Conservation (phyloP, 2,113 vertebrate genomes). For the Passer domesticus region DNA sequence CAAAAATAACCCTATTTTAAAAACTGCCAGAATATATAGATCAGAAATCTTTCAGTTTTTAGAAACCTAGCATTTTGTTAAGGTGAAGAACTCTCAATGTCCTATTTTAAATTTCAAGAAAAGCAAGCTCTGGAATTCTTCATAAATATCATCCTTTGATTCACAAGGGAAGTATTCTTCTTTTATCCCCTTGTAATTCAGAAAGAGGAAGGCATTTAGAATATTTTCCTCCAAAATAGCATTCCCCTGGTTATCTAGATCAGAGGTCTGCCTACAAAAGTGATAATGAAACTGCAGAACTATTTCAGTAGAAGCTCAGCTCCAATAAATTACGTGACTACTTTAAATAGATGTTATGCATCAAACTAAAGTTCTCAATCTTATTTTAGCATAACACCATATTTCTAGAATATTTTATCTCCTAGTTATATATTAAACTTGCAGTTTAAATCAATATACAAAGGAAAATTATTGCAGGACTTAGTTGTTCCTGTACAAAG, state of each 20-base stretch:
- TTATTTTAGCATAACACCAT: neutral
- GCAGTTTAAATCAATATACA: neutral
- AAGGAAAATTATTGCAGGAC: neutral
- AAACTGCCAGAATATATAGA: neutral
- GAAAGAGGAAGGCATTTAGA: neutral
- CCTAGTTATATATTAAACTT: neutral
- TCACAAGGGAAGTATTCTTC: neutral
- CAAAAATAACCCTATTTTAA: conserved; percentile 1
- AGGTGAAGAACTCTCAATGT: neutral
- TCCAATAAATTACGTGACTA: neutral
- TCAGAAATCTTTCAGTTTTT: neutral
- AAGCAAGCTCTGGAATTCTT: neutral
- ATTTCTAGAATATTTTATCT: neutral
- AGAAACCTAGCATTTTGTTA: conserved; percentile 1
- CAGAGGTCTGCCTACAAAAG: conserved; percentile 49
- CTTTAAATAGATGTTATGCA: conserved; percentile 13
- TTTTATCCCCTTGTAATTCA: conserved; percentile 19
- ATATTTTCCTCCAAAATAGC: conserved; percentile 33
- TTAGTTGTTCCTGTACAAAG: neutral
- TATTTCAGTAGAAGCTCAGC: neutral
- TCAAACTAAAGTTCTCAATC: neutral
- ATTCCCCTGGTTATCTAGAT: conserved; percentile 1
- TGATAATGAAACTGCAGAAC: conserved; percentile 13
- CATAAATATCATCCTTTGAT: conserved; percentile 25
- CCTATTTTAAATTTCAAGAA: conserved; percentile 24